phyloP scores from a whole-genome alignment of 2,888 invertebrate species.

The Campopleginae sp. region DNA sequence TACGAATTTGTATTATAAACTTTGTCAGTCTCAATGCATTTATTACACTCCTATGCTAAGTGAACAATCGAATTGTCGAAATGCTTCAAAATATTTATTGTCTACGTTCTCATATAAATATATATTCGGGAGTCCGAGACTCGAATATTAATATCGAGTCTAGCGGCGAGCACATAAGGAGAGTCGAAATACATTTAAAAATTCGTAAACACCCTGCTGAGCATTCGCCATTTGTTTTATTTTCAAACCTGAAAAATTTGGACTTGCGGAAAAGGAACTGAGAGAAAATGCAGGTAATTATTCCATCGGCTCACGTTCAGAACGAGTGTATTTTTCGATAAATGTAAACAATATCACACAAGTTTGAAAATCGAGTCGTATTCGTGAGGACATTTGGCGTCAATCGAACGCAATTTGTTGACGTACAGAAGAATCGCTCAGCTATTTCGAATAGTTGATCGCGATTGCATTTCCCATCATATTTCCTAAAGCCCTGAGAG shows the following conservation, averaged over 20 bases:
- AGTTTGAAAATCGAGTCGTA: constrained; percentile 42
- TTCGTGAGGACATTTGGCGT: constrained; percentile 9
- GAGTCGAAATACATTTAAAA: constrained; percentile 27
- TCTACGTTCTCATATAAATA: neutral
- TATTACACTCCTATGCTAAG: neutral
- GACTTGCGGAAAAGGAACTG: neutral
- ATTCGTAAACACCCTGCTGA: constrained; percentile 15
- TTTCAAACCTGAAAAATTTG: neutral
- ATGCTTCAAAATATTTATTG: constrained; percentile 50
- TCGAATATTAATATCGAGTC: constrained; percentile 13
- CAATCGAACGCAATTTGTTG: neutral
- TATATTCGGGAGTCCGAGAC: constrained; percentile 21
- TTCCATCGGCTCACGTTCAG: constrained; percentile 1
- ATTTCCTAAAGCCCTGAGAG: neutral
- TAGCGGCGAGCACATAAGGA: neutral
- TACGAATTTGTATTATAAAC: constrained; percentile 46
- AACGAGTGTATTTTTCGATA: constrained; percentile 49
- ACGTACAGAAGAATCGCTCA: constrained; percentile 7
- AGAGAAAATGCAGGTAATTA: constrained; percentile 12
- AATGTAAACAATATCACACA: constrained; percentile 54
- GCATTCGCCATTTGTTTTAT: neutral
- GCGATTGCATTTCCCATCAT: neutral
- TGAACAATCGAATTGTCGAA: constrained; percentile 15
- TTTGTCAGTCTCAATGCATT: constrained; percentile 6
- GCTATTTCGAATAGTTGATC: neutral